Conservation (phyloP, 2,888 invertebrate genomes). For the Deladenus siricidicola region DNA sequence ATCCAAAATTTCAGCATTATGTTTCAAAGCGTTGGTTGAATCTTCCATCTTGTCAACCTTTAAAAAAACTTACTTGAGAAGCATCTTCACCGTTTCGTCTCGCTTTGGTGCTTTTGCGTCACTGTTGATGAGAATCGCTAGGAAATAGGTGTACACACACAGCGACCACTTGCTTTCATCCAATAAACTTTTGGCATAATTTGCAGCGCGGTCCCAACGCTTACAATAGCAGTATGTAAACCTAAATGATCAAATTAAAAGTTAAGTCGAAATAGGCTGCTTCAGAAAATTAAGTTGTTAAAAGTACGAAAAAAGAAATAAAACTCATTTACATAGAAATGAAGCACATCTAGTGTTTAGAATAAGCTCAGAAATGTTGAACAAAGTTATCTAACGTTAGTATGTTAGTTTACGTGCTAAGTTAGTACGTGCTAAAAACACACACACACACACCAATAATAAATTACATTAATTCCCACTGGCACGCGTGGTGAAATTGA, state of each 20-base stretch:
- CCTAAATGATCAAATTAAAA: constrained; percentile 24
- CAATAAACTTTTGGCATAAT: constrained; percentile 59
- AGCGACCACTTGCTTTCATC: constrained; percentile 87
- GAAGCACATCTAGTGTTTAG: too few species aligned
- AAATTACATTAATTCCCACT: constrained; percentile 73
- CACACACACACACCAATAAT: neutral
- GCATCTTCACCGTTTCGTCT: constrained; percentile 23
- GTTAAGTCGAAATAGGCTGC: too few species aligned
- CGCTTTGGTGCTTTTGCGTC: too few species aligned
- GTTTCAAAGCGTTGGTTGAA: neutral
- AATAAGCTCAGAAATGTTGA: too few species aligned
- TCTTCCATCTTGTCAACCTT: neutral
- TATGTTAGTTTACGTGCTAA: neutral
- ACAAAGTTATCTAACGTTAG: neutral
- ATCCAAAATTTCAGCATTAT: too few species aligned
- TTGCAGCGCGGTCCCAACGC: constrained; percentile 46
- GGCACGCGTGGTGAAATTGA: constrained; percentile 84
- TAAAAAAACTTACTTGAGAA: constrained; percentile 19
- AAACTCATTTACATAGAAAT: neutral
- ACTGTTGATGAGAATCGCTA: constrained; percentile 67
- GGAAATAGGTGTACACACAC: constrained; percentile 73
- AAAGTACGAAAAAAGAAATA: neutral
- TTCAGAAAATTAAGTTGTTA: neutral
- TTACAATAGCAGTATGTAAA: constrained; percentile 43
- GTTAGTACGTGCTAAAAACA: neutral